A percentile compares a stretch with the other conserved stretches of the same genome.
Conservation (phyloP, 2,797 vertebrate species). For the Coregonus ussuriensis region DNA sequence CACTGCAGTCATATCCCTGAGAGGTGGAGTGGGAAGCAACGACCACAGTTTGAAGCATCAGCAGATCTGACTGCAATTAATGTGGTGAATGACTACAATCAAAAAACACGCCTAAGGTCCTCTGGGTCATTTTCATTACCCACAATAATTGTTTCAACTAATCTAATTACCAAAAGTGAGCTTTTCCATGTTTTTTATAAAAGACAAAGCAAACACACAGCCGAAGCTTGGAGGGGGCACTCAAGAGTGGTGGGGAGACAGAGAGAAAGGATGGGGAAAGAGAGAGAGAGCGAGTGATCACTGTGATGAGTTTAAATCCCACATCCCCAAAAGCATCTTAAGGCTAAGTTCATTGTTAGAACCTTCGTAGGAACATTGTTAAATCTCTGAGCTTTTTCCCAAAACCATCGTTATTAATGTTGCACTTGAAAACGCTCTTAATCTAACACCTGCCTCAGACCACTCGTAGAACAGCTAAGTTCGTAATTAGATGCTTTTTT, state of each 20-base stretch:
- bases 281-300: no score
- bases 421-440: not conserved
- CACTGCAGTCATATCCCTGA: not conserved
- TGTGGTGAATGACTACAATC: slow-evolving; percentile 64
- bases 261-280: slow-evolving; percentile 19
- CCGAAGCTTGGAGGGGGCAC: slow-evolving; percentile 7
- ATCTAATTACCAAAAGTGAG: slow-evolving; percentile 59
- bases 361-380: no score
- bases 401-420: not conserved
- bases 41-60: slow-evolving; percentile 46
- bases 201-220: slow-evolving; percentile 55
- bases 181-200: slow-evolving; percentile 54
- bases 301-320: no score
- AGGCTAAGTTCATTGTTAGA: no score
- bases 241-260: slow-evolving; percentile 10
- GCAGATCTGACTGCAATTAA: slow-evolving; percentile 64
- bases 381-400: no score
- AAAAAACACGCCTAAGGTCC: slow-evolving; percentile 66
- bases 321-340: not conserved
- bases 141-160: slow-evolving; percentile 71
- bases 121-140: slow-evolving; percentile 73
- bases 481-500: no score
- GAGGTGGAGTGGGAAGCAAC: slow-evolving; percentile 29
- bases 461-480: no score
- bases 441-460: no score